Evolutionary conservation across 2,113 vertebrate species (phyloP).

Genomic region (Callipepla californica): DNA sequence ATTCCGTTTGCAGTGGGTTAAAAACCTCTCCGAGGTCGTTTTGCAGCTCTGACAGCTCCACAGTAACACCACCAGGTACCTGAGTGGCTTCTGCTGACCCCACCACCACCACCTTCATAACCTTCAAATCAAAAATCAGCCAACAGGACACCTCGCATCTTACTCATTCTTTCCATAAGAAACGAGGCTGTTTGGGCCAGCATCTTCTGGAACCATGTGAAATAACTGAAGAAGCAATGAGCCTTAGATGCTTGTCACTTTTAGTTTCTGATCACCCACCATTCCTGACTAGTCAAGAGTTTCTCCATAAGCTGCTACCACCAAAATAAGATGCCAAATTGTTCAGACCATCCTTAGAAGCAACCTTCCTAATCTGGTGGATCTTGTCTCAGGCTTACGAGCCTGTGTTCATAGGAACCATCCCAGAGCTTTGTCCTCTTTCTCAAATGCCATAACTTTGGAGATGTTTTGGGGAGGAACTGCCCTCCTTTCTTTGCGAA

Average conservation of each 20-base stretch:
- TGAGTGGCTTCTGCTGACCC: accelerated
- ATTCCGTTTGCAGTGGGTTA: background rate
- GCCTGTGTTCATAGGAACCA: accelerated
- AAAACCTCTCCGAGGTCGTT: background rate
- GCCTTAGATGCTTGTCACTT: background rate
- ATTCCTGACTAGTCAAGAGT: background rate
- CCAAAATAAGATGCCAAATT: background rate
- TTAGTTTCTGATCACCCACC: background rate
- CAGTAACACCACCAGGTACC: background rate
- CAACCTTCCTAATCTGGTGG: background rate
- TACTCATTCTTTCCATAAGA: background rate
- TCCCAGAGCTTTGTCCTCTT: background rate
- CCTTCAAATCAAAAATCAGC: background rate
- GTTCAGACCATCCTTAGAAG: background rate
- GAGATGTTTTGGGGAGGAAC: background rate
- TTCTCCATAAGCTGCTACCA: background rate
- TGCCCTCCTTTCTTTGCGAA: background rate
- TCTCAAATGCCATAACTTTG: background rate
- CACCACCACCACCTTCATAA: background rate
- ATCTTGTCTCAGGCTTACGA: background rate
- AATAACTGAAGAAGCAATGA: background rate
- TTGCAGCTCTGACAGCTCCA: background rate
- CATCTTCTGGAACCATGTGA: background rate
- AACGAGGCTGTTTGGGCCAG: background rate
- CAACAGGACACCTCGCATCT: background rate